phyloP scores from a whole-genome alignment of 1,140 invertebrate genomes.

The Aphelenchoides besseyi region DNA sequence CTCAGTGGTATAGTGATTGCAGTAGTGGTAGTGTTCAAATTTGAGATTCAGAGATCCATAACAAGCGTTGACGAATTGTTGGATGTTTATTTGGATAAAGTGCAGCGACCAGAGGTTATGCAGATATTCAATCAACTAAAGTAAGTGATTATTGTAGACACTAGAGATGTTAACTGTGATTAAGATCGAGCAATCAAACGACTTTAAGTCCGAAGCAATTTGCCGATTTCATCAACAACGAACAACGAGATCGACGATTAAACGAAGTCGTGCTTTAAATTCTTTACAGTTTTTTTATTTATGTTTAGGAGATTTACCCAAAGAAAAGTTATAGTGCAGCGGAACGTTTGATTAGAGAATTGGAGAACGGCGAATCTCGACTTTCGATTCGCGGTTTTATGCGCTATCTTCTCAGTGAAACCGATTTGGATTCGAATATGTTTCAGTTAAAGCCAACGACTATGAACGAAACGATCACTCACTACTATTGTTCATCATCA shows the following conservation, averaged over 20 bases:
- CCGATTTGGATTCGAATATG: slow-evolving; percentile 20
- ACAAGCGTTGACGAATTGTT: slow-evolving; percentile 3
- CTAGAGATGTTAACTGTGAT: neutral
- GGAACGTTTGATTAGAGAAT: neutral
- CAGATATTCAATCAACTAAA: slow-evolving; percentile 36
- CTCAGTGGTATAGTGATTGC: neutral
- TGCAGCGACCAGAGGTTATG: slow-evolving; percentile 32
- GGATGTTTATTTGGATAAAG: slow-evolving; percentile 26
- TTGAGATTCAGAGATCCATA: neutral
- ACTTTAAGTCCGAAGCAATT: slow-evolving; percentile 16
- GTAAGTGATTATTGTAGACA: neutral
- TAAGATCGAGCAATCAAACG: neutral
- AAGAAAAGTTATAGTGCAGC: slow-evolving; percentile 18
- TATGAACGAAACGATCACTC: neutral
- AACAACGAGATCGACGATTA: slow-evolving; percentile 25
- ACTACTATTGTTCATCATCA: neutral
- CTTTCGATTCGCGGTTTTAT: slow-evolving; percentile 19
- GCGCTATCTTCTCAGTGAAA: slow-evolving; percentile 22
- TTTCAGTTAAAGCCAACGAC: neutral
- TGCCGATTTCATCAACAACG: slow-evolving; percentile 22
- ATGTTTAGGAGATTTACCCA: slow-evolving; percentile 25
- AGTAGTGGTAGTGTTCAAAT: neutral
- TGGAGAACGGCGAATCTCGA: slow-evolving; percentile 4
- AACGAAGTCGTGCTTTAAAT: slow-evolving; percentile 21
- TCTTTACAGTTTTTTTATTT: slow-evolving; percentile 21